These are phyloP conservation scores for Lepidurus couesii DNA, from an alignment of 1,140 invertebrate species.

Conservation along the genomic window DNA sequence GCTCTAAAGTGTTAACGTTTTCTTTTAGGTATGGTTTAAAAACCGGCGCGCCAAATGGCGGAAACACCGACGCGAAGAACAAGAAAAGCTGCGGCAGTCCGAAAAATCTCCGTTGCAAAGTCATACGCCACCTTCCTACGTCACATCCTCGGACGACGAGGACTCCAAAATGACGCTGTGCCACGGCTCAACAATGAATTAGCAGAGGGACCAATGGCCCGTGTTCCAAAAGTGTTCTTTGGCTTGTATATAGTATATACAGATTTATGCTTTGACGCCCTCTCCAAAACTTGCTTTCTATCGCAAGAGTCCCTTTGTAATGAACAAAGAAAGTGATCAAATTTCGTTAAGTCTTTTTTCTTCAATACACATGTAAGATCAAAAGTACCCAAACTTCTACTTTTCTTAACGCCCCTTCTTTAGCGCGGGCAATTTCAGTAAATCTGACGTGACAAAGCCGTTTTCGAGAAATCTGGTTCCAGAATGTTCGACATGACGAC, in stretches of 20 bases:
- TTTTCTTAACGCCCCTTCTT: too few species aligned
- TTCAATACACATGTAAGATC: background rate
- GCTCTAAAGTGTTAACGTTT: background rate
- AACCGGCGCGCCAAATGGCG: slow-evolving; percentile 90
- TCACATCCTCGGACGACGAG: background rate
- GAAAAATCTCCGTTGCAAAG: slow-evolving; percentile 55
- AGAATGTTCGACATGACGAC: too few species aligned
- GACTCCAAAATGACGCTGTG: background rate
- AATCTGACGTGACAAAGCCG: too few species aligned
- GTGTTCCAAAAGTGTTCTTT: background rate
- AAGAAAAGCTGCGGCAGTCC: slow-evolving; percentile 71
- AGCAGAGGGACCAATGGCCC: background rate
- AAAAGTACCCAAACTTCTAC: background rate
- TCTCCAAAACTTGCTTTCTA: background rate
- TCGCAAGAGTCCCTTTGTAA: background rate
- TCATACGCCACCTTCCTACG: background rate
- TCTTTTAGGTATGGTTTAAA: slow-evolving; percentile 81
- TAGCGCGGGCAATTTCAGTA: too few species aligned
- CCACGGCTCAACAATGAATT: background rate
- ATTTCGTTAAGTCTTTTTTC: background rate
- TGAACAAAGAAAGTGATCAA: background rate
- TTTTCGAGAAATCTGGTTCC: too few species aligned
- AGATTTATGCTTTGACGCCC: background rate
- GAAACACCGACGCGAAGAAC: slow-evolving; percentile 90
- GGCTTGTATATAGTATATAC: background rate